A percentile compares a stretch with the other conserved stretches of the same genome.
These are phyloP conservation scores for Blastobasis lacticolella DNA, from an alignment of 2,888 invertebrate genomes.

Conservation along the genomic window DNA sequence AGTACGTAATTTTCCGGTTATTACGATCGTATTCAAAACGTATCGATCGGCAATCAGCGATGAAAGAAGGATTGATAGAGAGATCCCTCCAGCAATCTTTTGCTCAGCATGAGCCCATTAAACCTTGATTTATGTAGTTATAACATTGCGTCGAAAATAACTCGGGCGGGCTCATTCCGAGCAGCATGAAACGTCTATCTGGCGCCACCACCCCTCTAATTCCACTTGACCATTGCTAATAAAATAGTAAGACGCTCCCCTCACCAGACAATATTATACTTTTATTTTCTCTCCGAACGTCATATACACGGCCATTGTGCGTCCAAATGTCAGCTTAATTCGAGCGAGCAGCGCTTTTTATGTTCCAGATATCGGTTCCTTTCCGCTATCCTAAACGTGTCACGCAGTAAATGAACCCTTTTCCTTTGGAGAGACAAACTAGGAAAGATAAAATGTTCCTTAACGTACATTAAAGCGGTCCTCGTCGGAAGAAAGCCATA, in stretches of 20 bases:
- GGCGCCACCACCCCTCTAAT: slow-evolving; percentile 52
- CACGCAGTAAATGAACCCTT: slow-evolving; percentile 64
- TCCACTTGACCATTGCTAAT: slow-evolving; percentile 34
- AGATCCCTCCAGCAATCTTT: slow-evolving; percentile 9
- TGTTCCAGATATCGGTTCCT: slow-evolving; percentile 51
- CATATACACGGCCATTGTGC: slow-evolving; percentile 16
- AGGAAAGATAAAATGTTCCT: slow-evolving; percentile 69
- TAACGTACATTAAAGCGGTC: slow-evolving; percentile 63
- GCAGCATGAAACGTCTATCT: slow-evolving; percentile 26
- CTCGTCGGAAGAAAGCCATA: slow-evolving; percentile 47
- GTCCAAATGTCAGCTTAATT: slow-evolving; percentile 24
- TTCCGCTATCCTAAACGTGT: slow-evolving; percentile 57
- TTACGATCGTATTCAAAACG: no score
- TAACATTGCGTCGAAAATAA: slow-evolving; percentile 16
- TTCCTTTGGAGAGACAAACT: slow-evolving; percentile 56
- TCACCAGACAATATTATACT: slow-evolving; percentile 27
- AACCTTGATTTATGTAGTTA: slow-evolving; percentile 14
- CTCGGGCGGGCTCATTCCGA: slow-evolving; percentile 27
- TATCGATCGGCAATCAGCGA: no score
- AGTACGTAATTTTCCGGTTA: no score
- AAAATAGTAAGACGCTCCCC: slow-evolving; percentile 33
- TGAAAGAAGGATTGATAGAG: no score
- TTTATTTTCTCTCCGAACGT: slow-evolving; percentile 40
- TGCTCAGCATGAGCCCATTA: slow-evolving; percentile 22
- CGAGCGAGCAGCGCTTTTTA: slow-evolving; percentile 39